Conservation (phyloP, 2,888 invertebrate genomes). For the Rhorus exstirpatorius region DNA sequence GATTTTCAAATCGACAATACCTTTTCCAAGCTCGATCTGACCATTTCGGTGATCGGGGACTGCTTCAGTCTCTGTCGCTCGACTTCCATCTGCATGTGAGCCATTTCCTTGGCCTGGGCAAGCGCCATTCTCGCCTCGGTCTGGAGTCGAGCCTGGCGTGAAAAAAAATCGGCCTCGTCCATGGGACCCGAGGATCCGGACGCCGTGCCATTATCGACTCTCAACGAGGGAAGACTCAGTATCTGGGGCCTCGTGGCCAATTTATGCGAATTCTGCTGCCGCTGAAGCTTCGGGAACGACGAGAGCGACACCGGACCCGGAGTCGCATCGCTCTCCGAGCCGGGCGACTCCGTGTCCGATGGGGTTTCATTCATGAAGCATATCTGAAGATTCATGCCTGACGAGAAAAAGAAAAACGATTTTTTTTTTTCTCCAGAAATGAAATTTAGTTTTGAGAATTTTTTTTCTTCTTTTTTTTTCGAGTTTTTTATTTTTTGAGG, state of each 20-base stretch:
- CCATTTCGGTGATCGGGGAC: constrained; percentile 95
- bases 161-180: constrained; percentile 93
- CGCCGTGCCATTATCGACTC: constrained; percentile 77
- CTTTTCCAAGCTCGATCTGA: constrained; percentile 92
- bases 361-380: constrained; percentile 98
- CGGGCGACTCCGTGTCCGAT: constrained; percentile 93
- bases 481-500: too few species aligned
- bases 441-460: neutral
- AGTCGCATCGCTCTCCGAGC: constrained; percentile 89
- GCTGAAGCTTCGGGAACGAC: constrained; percentile 68
- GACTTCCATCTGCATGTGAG: constrained; percentile 96
- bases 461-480: neutral
- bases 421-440: too few species aligned
- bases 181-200: constrained; percentile 81
- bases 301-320: constrained; percentile 74
- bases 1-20: too few species aligned
- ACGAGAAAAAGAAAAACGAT: constrained; percentile 49
- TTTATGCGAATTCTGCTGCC: constrained; percentile 58
- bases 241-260: constrained; percentile 80
- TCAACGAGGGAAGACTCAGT: constrained; percentile 82
- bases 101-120: constrained; percentile 96
- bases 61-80: constrained; percentile 91
- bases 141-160: constrained; percentile 92
- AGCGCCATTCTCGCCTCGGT: constrained; percentile 95
- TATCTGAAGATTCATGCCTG: constrained; percentile 97